These are phyloP conservation scores for Ctenopoma multispine DNA, from an alignment of 2,797 vertebrate genomes.

Conservation along the genomic window DNA sequence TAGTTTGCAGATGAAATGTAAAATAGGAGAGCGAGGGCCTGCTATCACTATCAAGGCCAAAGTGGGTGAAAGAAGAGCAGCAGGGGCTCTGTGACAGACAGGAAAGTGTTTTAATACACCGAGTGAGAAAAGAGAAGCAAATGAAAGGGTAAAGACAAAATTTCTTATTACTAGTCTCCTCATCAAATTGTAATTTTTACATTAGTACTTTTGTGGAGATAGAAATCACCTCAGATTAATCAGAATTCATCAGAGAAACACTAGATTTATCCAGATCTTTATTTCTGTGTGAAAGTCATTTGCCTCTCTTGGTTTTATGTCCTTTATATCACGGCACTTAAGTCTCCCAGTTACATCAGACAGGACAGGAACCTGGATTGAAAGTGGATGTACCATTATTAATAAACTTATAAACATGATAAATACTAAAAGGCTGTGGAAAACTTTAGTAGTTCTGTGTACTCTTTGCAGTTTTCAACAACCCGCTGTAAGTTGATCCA, in stretches of 20 bases:
- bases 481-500: conserved; percentile 70
- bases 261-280: conserved; percentile 31
- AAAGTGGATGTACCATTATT: conserved; percentile 57
- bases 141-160: conserved; percentile 25
- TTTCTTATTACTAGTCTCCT: conserved; percentile 12
- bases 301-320: conserved; percentile 31
- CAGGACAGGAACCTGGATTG: conserved; percentile 56
- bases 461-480: conserved; percentile 49
- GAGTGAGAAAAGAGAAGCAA: conserved; percentile 24
- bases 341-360: conserved; percentile 61
- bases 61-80: conserved; percentile 65
- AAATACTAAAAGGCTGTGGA: conserved; percentile 19
- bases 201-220: conserved; percentile 16
- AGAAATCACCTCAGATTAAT: conserved; percentile 26
- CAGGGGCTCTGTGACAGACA: conserved; percentile 39
- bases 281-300: conserved; percentile 37
- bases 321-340: conserved; percentile 44
- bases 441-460: conserved; percentile 25
- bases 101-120: conserved; percentile 45
- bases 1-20: conserved; percentile 76
- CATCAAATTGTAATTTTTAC: conserved; percentile 30
- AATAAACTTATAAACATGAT: conserved; percentile 33
- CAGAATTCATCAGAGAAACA: conserved; percentile 42
- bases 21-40: conserved; percentile 67
- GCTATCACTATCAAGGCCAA: conserved; percentile 71